These are phyloP conservation scores for Anneissia japonica DNA, from an alignment of 35 echinoderm and acorn worm species.

Conservation along the genomic window DNA sequence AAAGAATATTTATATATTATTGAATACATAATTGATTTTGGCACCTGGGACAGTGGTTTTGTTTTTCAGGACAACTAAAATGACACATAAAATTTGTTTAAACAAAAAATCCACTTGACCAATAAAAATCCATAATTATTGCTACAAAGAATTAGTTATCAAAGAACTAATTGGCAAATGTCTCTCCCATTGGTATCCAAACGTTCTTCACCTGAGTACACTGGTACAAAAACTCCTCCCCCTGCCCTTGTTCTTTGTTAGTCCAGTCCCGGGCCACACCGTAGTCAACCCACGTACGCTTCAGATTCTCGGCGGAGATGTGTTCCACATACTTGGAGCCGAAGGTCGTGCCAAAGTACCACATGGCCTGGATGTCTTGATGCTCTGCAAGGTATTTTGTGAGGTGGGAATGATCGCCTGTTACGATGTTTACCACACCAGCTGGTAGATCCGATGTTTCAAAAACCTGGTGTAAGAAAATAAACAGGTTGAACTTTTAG, in stretches of 20 bases:
- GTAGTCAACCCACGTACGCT: conserved; percentile 92
- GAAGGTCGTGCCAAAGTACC: conserved; percentile 85
- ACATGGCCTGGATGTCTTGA: conserved; percentile 91
- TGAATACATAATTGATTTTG: too few species aligned
- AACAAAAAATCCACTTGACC: too few species aligned
- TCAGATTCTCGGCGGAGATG: conserved; percentile 73
- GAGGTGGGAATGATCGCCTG: conserved; percentile 72
- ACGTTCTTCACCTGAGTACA: conserved; percentile 83
- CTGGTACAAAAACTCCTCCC: conserved; percentile 96
- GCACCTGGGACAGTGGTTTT: too few species aligned
- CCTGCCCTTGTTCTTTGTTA: conserved; percentile 67
- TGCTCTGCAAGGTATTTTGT: conserved; percentile 92
- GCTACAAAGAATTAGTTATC: too few species aligned
- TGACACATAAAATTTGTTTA: too few species aligned
- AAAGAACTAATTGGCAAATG: conserved; percentile 91
- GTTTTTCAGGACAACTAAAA: too few species aligned
- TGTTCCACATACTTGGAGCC: conserved; percentile 95
- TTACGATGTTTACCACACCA: conserved; percentile 94
- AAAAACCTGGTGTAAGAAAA: conserved; percentile 67
- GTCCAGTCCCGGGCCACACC: conserved; percentile 76
- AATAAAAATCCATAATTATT: too few species aligned
- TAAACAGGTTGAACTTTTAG: background rate
- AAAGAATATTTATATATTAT: too few species aligned
- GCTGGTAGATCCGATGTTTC: conserved; percentile 92
- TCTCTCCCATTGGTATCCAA: conserved; percentile 99